Evolutionary conservation across 1,140 invertebrate genomes (phyloP).

Genomic region (Batillaria attramentaria): DNA sequence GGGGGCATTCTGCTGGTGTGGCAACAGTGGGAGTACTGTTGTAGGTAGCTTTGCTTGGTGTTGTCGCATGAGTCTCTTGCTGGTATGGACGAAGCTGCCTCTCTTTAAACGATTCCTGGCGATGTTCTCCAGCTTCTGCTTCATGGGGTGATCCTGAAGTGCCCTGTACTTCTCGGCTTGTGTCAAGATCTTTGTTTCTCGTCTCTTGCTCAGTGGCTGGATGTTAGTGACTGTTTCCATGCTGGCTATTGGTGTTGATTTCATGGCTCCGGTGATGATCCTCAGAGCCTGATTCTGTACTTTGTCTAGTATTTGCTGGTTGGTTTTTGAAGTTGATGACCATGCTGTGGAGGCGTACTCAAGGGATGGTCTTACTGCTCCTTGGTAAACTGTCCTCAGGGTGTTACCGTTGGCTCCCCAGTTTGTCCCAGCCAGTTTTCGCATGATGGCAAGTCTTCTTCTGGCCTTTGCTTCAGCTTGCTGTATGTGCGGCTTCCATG

Average conservation of each 20-base stretch:
- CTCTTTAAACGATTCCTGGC: not conserved
- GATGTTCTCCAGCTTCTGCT: not conserved
- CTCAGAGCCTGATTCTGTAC: not conserved
- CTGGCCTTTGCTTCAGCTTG: constrained; percentile 24
- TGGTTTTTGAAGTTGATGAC: not conserved
- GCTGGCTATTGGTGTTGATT: not conserved
- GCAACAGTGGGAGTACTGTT: not conserved
- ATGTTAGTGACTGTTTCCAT: not conserved
- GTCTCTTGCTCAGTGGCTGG: constrained; percentile 2
- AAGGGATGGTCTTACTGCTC: not conserved
- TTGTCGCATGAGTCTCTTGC: not conserved
- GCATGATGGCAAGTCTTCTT: constrained; percentile 15
- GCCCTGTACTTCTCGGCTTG: not conserved
- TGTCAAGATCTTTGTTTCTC: constrained; percentile 6
- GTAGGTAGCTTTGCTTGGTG: not conserved
- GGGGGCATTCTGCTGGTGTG: not conserved
- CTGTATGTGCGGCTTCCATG: constrained; percentile 24
- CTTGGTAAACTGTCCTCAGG: not conserved
- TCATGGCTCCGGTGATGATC: constrained; percentile 16
- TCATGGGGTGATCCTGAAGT: not conserved
- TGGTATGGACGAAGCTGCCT: not conserved
- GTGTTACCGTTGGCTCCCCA: constrained; percentile 22
- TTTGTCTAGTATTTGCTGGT: constrained; percentile 5
- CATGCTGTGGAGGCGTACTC: constrained; percentile 32
- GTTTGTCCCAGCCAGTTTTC: constrained; percentile 12